phyloP scores from a whole-genome alignment of 1,140 invertebrate genomes.

The Drosophila fuyamai region DNA sequence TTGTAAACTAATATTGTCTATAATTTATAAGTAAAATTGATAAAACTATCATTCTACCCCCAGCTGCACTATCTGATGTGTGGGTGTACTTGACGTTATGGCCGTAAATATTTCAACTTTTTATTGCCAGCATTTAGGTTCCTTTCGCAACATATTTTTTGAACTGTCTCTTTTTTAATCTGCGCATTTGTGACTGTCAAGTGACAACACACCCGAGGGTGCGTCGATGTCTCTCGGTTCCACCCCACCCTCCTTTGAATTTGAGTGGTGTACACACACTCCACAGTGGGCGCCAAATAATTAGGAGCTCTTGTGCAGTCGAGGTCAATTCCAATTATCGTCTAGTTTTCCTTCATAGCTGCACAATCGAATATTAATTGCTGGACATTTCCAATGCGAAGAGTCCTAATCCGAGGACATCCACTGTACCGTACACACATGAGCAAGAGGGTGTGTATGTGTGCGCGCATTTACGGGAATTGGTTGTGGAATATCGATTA shows the following conservation, averaged over 20 bases:
- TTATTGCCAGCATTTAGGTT: slow-evolving; percentile 50
- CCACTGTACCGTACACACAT: slow-evolving; percentile 26
- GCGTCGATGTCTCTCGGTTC: slow-evolving; percentile 18
- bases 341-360: slow-evolving; percentile 5
- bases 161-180: slow-evolving; percentile 60
- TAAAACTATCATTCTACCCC: background rate
- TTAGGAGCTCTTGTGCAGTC: slow-evolving; percentile 26
- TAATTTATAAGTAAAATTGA: too few relatives aligned
- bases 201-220: slow-evolving; percentile 54
- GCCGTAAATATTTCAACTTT: slow-evolving; percentile 42
- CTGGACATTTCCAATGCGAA: slow-evolving; percentile 20
- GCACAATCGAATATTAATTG: slow-evolving; percentile 33
- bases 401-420: slow-evolving; percentile 32
- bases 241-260: background rate
- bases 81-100: slow-evolving; percentile 17
- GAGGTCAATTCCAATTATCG: slow-evolving; percentile 39
- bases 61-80: slow-evolving; percentile 14
- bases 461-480: slow-evolving; percentile 60
- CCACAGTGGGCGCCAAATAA: slow-evolving; percentile 34
- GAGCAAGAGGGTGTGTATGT: slow-evolving; percentile 24
- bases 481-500: slow-evolving; percentile 79
- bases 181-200: slow-evolving; percentile 68
- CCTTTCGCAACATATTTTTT: slow-evolving; percentile 37
- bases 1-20: too few relatives aligned
- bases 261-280: slow-evolving; percentile 15